A percentile compares a stretch with the other conserved stretches of the same genome.
Conservation (phyloP, 2,113 vertebrate genomes). For the Coracopsis vasa region DNA sequence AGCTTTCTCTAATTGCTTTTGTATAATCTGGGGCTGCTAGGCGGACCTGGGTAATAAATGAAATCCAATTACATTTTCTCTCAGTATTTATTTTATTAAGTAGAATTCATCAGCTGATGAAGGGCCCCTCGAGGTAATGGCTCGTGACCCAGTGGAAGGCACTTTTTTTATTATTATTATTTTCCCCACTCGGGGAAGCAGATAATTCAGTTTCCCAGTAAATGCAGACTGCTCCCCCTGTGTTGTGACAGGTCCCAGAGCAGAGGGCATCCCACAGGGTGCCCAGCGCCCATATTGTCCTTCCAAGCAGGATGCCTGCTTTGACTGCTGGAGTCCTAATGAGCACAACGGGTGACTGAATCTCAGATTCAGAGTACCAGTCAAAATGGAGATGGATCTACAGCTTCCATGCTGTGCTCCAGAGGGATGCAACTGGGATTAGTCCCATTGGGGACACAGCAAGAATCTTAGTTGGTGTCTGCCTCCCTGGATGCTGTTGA, state of each 20-base stretch:
- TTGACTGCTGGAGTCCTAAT: neutral
- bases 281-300: neutral
- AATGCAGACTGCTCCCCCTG: neutral
- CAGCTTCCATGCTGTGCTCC: neutral
- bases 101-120: conserved; percentile 70
- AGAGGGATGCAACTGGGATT: neutral
- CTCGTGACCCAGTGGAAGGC: conserved; percentile 56
- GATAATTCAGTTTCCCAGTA: neutral
- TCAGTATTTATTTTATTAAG: conserved; percentile 75
- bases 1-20: conserved; percentile 74
- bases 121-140: conserved; percentile 67
- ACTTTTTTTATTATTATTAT: conserved; percentile 55
- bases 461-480: neutral
- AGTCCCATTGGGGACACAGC: neutral
- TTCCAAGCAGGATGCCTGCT: neutral
- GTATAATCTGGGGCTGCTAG: conserved; percentile 73
- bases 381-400: neutral
- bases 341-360: neutral
- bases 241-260: fast-evolving
- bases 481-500: neutral
- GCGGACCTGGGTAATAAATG: conserved; percentile 75
- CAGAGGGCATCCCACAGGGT: neutral
- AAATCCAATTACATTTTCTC: conserved; percentile 75
- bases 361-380: neutral
- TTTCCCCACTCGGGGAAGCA: conserved; percentile 28